A percentile compares a stretch with the other conserved stretches of the same genome.
phyloP scores from a whole-genome alignment of 92 coral and sea anemone species.

The Micromussa lordhowensis region DNA sequence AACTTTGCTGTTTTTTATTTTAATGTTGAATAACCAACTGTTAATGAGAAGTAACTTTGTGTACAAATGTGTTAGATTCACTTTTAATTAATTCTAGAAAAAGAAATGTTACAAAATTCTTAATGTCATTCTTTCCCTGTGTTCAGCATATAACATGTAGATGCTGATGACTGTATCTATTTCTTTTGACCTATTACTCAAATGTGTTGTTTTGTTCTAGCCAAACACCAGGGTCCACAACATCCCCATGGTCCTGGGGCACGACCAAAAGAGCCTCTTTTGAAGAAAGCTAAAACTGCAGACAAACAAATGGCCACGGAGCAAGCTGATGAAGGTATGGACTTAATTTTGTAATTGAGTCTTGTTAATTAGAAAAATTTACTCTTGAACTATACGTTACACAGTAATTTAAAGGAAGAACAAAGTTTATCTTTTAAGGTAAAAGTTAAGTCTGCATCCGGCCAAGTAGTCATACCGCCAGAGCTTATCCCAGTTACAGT shows the following conservation, averaged over 20 bases:
- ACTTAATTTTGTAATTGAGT: neutral
- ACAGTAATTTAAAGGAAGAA: neutral
- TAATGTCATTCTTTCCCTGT: too few relatives aligned
- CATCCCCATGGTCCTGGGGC: conserved; percentile 24
- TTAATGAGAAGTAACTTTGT: too few relatives aligned
- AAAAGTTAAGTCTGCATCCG: too few relatives aligned
- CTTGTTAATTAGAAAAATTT: neutral
- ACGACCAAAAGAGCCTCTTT: conserved; percentile 23
- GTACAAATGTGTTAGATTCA: too few relatives aligned
- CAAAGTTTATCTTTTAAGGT: too few relatives aligned
- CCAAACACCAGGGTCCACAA: neutral
- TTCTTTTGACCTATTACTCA: neutral
- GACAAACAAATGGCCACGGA: neutral
- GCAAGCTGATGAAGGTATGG: conserved; percentile 18
- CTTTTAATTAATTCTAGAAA: too few relatives aligned
- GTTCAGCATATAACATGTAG: too few relatives aligned
- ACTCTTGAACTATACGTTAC: neutral
- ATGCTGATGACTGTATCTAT: neutral
- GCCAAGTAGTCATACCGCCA: too few relatives aligned
- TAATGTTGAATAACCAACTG: too few relatives aligned
- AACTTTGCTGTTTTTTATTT: too few relatives aligned
- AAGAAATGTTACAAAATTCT: too few relatives aligned
- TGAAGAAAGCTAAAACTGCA: neutral
- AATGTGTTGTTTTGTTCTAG: neutral
- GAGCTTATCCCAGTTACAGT: too few relatives aligned